phyloP scores from a whole-genome alignment of 2,888 invertebrate species.

The Eupithecia inturbata region DNA sequence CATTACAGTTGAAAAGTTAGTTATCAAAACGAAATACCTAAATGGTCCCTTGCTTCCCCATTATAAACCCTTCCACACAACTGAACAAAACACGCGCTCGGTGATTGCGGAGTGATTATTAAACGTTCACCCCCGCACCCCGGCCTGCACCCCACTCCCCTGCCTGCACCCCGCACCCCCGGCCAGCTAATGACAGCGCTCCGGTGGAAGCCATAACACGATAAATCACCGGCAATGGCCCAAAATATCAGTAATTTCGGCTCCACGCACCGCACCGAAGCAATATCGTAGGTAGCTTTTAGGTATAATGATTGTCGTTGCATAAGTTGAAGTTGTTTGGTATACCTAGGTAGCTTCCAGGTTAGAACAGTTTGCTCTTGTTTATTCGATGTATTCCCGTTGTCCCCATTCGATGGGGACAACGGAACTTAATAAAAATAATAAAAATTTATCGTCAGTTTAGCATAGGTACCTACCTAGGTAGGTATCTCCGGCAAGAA shows the following conservation, averaged over 20 bases:
- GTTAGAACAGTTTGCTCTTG: neutral
- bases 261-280: constrained; percentile 40
- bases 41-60: constrained; percentile 8
- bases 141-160: neutral
- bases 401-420: too few relatives aligned
- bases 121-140: constrained; percentile 38
- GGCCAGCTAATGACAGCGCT: constrained; percentile 35
- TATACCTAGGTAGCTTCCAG: neutral
- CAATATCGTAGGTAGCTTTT: constrained; percentile 15
- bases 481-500: too few relatives aligned
- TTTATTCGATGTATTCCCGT: too few relatives aligned
- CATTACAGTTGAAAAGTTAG: constrained; percentile 11
- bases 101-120: constrained; percentile 41
- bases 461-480: too few relatives aligned
- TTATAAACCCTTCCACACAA: constrained; percentile 29
- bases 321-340: neutral
- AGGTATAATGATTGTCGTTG: constrained; percentile 27
- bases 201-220: constrained; percentile 48
- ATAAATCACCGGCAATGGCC: constrained; percentile 70
- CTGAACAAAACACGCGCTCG: constrained; percentile 29
- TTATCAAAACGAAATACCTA: constrained; percentile 18
- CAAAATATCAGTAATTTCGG: constrained; percentile 69
- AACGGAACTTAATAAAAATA: too few relatives aligned
- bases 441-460: too few relatives aligned
- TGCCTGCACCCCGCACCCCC: constrained; percentile 1